Evolutionary conservation across 2,888 invertebrate species (phyloP), one percentile per base, ranked within the genome.

Genomic region (Aphidius colemani): DNA sequence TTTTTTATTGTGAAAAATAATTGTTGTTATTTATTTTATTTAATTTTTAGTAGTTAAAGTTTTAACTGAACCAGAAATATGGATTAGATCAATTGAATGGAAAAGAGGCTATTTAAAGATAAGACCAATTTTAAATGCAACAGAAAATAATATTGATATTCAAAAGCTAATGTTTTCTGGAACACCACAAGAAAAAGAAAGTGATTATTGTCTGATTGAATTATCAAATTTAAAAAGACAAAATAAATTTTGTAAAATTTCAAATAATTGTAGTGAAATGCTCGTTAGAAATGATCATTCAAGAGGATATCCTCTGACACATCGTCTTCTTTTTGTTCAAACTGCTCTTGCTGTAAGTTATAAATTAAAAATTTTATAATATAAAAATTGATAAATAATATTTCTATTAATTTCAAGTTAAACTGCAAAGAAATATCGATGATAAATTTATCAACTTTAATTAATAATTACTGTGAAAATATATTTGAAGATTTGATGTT

Each of bases 251-350:
- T 74, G 75, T 48, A 40, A 53, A 41, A 62, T 80, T 59, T 65
- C 75, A 8, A 61, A 70, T 39, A 45, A 63, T 11, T 77, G 78
- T 57, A 41, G 64, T 40, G 49, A 72, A 58, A 70, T 79, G 71
- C 58, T 75, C 40, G 13, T 74, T 59, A 71, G 69, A 10, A 61
- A 72, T 7, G 74, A 79, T 61, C 50, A 64, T 4, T 53, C 77
- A 11, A 72, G 76, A 40, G 82, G 80, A 45, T 84, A 84, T 68
- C 78, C 82, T 13, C 70, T 82, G 6, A 80, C 82, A 3, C 84
- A 84, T 65, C 77, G 82, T 67, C 71, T 84, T 48, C 70, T 84
- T 13, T 77, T 78, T 61, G 67, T 80, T 7, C 78, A 82, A 71
- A 67, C 78, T 6, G 77, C 79, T 1, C 69, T 63, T 59, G 74